Evolutionary conservation across 2,888 invertebrate species (phyloP), one percentile per base, ranked within the genome.

Genomic region (Sclerodermus sp.): DNA sequence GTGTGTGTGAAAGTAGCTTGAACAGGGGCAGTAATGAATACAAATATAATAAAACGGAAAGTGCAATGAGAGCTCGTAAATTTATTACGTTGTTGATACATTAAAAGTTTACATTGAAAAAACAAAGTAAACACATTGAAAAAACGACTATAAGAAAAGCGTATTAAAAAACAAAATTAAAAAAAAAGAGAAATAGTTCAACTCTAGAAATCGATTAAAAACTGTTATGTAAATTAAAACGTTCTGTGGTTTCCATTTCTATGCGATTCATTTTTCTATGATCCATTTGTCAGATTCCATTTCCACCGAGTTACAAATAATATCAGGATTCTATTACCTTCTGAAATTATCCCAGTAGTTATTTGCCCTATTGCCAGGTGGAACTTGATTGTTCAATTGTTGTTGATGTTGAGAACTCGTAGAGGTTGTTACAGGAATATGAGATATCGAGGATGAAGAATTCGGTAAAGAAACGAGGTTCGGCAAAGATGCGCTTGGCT

Each of bases 281-380:
- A 23, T 5, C 8, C 23, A 5, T 8, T 23, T 8, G 23, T 3
- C 8, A 23, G 3, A 23, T 23, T 23, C n/a, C n/a, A 23, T 23
- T 23, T 23, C 8, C 23, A 23, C 23, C 23, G 8, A 3, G 23
- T 8, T 23, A 23, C 23, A 23, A 23, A 5, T 23, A 23, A n/a
- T 49, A 46, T 47, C n/a, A 44, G 40, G 31, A n/a, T 55, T 34
- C 45, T 15, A 58, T 83, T 87, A 91, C 92, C 93, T 93, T 81
- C 92, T 82, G 78, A 94, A 93, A 80, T 94, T 93, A 76, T 94
- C 93, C 92, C 92, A 93, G 79, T 93, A 94, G 80, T 94, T 94
- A 78, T 94, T 94, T 48, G 93, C 92, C 59, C 93, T 82, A 78
- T 91, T 92, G 23, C 93, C 93, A 31, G 93, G 93, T 34, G 92